phyloP scores from a whole-genome alignment of 2,888 invertebrate species.

The Kryphioiulus occultus region DNA sequence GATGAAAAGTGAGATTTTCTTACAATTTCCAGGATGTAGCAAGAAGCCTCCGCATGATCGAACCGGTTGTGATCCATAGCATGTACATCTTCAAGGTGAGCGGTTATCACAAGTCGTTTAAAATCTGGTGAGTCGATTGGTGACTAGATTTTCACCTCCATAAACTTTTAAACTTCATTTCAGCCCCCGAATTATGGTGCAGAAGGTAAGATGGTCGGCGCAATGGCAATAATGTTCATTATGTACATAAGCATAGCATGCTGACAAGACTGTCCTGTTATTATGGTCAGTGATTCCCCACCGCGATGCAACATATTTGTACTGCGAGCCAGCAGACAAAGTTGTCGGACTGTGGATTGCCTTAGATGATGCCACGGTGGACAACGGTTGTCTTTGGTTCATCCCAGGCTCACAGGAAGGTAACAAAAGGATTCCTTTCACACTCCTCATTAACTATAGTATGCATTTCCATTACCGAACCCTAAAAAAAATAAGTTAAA shows the following conservation, averaged over 20 bases:
- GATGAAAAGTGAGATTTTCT: not conserved
- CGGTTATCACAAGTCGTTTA: not conserved
- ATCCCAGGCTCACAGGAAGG: constrained; percentile 88
- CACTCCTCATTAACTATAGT: not conserved
- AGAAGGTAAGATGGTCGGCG: constrained; percentile 45
- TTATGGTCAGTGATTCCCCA: constrained; percentile 63
- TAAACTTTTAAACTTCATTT: constrained; percentile 19
- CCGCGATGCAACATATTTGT: constrained; percentile 83
- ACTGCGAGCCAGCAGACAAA: constrained; percentile 78
- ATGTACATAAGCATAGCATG: not conserved
- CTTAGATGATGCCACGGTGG: constrained; percentile 86
- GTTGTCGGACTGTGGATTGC: constrained; percentile 95
- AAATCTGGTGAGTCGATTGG: not conserved
- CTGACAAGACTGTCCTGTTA: not conserved
- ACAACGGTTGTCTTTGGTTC: constrained; percentile 96
- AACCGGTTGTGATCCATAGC: constrained; percentile 90
- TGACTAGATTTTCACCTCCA: not conserved
- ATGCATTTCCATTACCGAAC: constrained; percentile 27
- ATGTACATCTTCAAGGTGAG: constrained; percentile 94
- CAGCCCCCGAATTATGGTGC: constrained; percentile 45
- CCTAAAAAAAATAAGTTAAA: not conserved
- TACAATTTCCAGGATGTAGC: constrained; percentile 67
- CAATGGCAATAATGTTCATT: not conserved
- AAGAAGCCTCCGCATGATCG: constrained; percentile 74
- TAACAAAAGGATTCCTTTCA: not conserved